A percentile compares a stretch with the other conserved stretches of the same genome.
Conservation (phyloP, 2,113 vertebrate genomes). For the human region GRCh38 chr5:77509001-77509500, state of each 20-base stretch:
- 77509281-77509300: not conserved
- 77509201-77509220: not conserved
- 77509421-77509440: not conserved
- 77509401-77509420: not conserved
- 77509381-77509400: not conserved
- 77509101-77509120: not conserved
- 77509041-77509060: not conserved
- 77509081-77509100: not conserved
- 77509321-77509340: not conserved
- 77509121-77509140: conserved; percentile 1
- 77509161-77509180: not conserved
- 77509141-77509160: not conserved
- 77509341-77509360: not conserved
- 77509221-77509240: not conserved
- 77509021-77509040: not conserved
- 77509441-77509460: not conserved
- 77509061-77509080: not conserved
- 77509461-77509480: not conserved
- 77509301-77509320: not conserved
- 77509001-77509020: not conserved
- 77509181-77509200: not conserved
- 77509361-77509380: not conserved
- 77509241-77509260: not conserved
- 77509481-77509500: not conserved
- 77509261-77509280: not conserved